Conservation (phyloP, 2,113 vertebrate genomes). For the Ciconia maguari region DNA sequence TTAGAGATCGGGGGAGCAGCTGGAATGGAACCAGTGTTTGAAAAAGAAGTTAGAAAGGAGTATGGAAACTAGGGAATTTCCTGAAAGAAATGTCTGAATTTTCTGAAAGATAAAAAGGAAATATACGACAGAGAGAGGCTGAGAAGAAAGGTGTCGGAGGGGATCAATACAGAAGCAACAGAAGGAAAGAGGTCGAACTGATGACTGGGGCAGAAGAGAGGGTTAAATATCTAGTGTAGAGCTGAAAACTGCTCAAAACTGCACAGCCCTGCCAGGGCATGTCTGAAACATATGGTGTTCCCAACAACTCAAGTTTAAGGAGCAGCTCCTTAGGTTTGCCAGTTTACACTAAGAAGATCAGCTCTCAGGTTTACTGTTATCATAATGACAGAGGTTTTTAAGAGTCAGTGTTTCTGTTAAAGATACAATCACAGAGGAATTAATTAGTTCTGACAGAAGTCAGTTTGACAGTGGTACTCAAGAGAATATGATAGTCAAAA, state of each 20-base stretch:
- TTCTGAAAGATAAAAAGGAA: neutral
- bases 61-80: neutral
- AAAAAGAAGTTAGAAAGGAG: neutral
- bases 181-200: fast-evolving
- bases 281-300: neutral
- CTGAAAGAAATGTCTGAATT: neutral
- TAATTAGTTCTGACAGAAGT: constrained; percentile 15
- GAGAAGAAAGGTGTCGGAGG: neutral
- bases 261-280: neutral
- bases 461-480: neutral
- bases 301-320: neutral
- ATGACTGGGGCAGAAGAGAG: neutral
- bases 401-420: neutral
- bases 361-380: neutral
- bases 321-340: neutral
- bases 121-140: neutral
- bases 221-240: neutral
- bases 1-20: neutral
- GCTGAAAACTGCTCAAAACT: neutral
- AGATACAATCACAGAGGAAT: neutral
- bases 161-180: neutral
- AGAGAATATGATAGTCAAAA: neutral
- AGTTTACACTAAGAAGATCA: neutral
- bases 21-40: neutral
- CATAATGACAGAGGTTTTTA: neutral